Evolutionary conservation across 2,888 invertebrate genomes (phyloP), one percentile per base, ranked within the genome.

Genomic region (Agrotis puta): DNA sequence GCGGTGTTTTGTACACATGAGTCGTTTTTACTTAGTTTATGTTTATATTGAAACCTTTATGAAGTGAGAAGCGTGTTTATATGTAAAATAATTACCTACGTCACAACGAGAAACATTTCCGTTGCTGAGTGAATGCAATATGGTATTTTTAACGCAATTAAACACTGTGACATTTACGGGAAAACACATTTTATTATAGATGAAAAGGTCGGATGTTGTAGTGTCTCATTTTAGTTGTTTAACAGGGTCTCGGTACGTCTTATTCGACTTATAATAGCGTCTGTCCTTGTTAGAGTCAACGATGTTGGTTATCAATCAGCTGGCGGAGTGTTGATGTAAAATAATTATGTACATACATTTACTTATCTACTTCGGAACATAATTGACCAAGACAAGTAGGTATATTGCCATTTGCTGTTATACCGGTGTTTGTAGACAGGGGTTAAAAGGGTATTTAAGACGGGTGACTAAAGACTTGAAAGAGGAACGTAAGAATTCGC

Each of bases 31-130:
- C 43, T 58, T 61, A 48, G 45, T 72, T 68, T 51, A 51, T 56
- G 56, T 33, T 67, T 68, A 50, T 72, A 47, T 45, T 24, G 59
- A 53, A 70, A 62, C 45, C 56, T 47, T 45, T 68, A 48, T 51
- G 51, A 39, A 64, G 50, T 48, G 27, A 22, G 39, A 65, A 20
- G 33, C 64, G 24, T 63, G 67, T 78, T 59, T 70, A 70, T 74
- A 59, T 63, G 63, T 69, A 58, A 62, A 70, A 79, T 63, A 79
- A 79, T 74, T 85, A n/a, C n/a, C n/a, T n/a, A 71, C 85, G 83
- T 85, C 85, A 82, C 54, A 50, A 43, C 47, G 56, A 54, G 18
- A 66, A 54, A 80, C 61, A 57, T 83, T 82, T 82, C 74, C 76
- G 70, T 51, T 65, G n/a, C 33, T 33, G 7, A 33, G 11, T 59